Base-by-base conservation (phyloP, 23 tunicate genomes). In the Botrylloides violaceus region DNA sequence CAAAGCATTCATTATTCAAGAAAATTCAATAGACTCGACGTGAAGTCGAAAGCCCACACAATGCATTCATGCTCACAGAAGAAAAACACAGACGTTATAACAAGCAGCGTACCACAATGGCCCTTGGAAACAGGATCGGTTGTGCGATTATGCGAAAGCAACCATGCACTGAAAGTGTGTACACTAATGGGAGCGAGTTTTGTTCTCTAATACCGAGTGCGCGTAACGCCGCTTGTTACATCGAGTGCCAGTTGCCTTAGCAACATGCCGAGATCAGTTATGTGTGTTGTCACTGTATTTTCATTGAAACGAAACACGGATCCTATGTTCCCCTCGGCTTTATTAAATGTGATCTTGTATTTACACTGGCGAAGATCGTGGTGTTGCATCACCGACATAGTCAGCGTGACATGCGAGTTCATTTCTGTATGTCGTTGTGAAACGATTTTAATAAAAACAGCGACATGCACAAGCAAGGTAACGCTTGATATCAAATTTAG, bases 1-100 rank as follows among this genome's bases (percentile, higher is more conserved):
- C 23, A 37, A 43, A 32, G 74, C 74, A 68, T 68, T 68, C 74
- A 68, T 68, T 68, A 68, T 68, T 68, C 57, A 12, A 31, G 35
- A 43, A 43, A 43, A 43, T 43, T 43, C 12, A 43, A 43, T 43
- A 43, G 53, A 43, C 53, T 43, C 53, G 53, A 43, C 53, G 53
- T 43, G 53, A 43, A 43, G 53, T 43, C 53, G 53, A 43, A 43
- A 43, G 53, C 53, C 53, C 53, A 43, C 53, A 43, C 53, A 43
- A 43, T 43, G 53, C 53, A 43, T 43, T 43, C 53, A 43, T 43
- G 53, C 53, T 43, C 53, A 43, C 53, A 43, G 53, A 43, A 43
- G 53, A 43, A 43, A 43, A 43, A 43, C 53, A 43, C 53, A 43
- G 53, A 43, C 53, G 53, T 43, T 43, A 43, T 43, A 43, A 43